Percentiles rank a stretch among this genome's conserved stretches.
Conservation (phyloP, 2,888 invertebrate species). For the Lepeophtheirus nordmannii region DNA sequence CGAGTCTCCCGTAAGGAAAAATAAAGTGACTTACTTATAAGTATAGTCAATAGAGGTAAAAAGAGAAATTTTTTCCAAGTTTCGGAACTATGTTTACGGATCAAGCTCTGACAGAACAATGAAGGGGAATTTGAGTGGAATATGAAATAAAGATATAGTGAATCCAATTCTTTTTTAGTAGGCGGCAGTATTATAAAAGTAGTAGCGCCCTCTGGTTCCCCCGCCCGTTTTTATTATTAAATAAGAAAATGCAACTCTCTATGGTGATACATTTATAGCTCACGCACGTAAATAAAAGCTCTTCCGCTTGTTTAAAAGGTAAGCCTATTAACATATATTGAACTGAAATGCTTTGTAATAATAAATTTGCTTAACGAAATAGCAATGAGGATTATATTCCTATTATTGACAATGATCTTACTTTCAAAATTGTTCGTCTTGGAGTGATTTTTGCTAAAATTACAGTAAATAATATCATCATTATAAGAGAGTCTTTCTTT, state of each 20-base stretch:
- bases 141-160: background rate
- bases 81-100: background rate
- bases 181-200: background rate
- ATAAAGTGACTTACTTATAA: too few species aligned
- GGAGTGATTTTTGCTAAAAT: background rate
- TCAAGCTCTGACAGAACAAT: background rate
- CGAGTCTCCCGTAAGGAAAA: too few species aligned
- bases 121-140: background rate
- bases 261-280: conserved; percentile 1
- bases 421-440: background rate
- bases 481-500: background rate
- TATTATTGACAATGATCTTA: too few species aligned
- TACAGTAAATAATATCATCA: background rate
- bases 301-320: background rate
- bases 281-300: conserved; percentile 7
- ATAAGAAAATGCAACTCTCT: background rate
- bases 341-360: too few species aligned
- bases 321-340: background rate
- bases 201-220: background rate
- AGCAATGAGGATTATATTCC: too few species aligned
- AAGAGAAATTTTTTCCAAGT: background rate
- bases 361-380: too few species aligned
- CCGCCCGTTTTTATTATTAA: conserved; percentile 6
- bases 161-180: background rate
- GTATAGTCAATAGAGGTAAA: background rate